A percentile compares a stretch with the other conserved stretches of the same genome.
These are phyloP conservation scores for Gymnocephalus cernua DNA, from an alignment of 2,113 vertebrate species.

Conservation along the genomic window DNA sequence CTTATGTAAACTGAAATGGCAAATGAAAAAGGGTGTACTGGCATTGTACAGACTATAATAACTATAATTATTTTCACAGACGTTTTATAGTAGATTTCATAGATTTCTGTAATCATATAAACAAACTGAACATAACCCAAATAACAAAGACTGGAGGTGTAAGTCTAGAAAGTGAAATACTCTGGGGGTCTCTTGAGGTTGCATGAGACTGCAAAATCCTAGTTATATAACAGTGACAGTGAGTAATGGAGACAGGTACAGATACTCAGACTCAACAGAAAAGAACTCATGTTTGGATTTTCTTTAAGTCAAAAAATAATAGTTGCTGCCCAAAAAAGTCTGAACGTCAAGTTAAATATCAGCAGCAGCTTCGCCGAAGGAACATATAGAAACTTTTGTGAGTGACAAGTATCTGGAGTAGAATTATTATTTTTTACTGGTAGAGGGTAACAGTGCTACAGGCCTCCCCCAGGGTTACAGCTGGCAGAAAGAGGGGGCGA, in stretches of 20 bases:
- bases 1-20: background rate
- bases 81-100: background rate
- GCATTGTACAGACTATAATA: too few relatives aligned
- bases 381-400: background rate
- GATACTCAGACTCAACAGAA: background rate
- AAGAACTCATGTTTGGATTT: background rate
- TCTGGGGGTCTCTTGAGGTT: conserved; percentile 11
- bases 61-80: too few relatives aligned
- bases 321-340: background rate
- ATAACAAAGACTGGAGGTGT: background rate
- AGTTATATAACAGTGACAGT: conserved; percentile 38
- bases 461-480: background rate
- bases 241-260: conserved; percentile 28
- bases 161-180: too few relatives aligned
- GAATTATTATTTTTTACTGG: background rate
- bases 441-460: background rate
- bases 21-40: too few relatives aligned
- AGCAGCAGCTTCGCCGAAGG: background rate
- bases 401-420: background rate
- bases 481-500: background rate
- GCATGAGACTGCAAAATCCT: conserved; percentile 6
- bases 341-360: background rate
- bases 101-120: background rate
- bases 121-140: background rate
- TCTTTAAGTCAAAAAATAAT: background rate